These are phyloP conservation scores for Amblyraja radiata DNA, from an alignment of 2,797 vertebrate genomes.

Conservation along the genomic window DNA sequence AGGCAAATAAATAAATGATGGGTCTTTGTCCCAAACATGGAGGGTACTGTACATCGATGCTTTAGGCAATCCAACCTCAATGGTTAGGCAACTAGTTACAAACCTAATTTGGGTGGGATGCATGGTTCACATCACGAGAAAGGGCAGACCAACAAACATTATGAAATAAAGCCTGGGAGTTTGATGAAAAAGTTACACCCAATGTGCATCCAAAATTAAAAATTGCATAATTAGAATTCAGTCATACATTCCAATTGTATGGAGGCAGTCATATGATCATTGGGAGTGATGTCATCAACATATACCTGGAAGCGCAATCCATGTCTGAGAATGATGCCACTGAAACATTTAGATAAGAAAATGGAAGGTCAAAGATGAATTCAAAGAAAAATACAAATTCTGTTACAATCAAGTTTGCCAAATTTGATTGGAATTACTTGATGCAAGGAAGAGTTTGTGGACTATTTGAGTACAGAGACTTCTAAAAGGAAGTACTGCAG, in stretches of 20 bases:
- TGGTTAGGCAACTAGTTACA: background rate
- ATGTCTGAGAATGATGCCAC: background rate
- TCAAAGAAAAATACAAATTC: background rate
- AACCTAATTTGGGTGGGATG: background rate
- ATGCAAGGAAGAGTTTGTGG: background rate
- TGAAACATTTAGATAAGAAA: background rate
- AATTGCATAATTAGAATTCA: background rate
- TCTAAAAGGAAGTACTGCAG: background rate
- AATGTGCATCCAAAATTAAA: background rate
- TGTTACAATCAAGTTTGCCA: background rate
- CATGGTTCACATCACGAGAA: background rate
- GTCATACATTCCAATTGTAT: background rate
- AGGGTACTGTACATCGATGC: too few species aligned
- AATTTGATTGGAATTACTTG: background rate
- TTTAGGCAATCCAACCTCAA: too few species aligned
- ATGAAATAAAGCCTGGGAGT: background rate
- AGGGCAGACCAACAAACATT: background rate
- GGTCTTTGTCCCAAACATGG: too few species aligned
- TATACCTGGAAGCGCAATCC: background rate
- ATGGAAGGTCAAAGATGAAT: background rate
- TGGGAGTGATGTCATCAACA: background rate
- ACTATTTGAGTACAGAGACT: background rate
- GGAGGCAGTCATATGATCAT: too few species aligned
- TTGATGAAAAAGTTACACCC: background rate
- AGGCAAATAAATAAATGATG: too few species aligned